A percentile compares a stretch with the other conserved stretches of the same genome.
These are phyloP conservation scores for Cervus canadensis DNA, from an alignment of 2,113 vertebrate genomes.

Conservation along the genomic window DNA sequence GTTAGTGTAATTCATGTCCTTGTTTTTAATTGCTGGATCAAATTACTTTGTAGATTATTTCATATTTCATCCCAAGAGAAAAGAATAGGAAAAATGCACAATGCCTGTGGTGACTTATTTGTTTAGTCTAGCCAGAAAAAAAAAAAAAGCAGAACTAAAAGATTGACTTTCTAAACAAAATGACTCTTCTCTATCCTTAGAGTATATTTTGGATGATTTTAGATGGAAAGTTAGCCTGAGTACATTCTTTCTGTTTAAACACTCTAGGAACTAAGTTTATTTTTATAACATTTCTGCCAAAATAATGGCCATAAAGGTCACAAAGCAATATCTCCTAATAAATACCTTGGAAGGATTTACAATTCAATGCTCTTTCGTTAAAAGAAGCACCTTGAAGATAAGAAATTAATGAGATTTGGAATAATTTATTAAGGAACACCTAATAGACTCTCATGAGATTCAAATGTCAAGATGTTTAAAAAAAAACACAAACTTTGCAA, in stretches of 20 bases:
- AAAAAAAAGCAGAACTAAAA: slow-evolving; percentile 48
- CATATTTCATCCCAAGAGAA: slow-evolving; percentile 60
- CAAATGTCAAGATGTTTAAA: slow-evolving; percentile 72
- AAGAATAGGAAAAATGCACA: slow-evolving; percentile 65
- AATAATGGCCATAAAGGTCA: slow-evolving; percentile 72
- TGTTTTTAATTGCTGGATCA: slow-evolving; percentile 78
- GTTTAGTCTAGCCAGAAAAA: slow-evolving; percentile 35
- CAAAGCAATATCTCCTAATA: slow-evolving; percentile 57
- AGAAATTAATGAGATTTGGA: slow-evolving; percentile 72
- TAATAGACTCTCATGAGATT: slow-evolving; percentile 60
- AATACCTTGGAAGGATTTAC: slow-evolving; percentile 66
- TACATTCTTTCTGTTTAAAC: slow-evolving; percentile 67
- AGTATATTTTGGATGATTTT: slow-evolving; percentile 58
- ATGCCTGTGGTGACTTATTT: slow-evolving; percentile 73
- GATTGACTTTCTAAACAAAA: slow-evolving; percentile 71
- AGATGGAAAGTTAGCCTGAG: slow-evolving; percentile 61
- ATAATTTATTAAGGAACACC: slow-evolving; percentile 65
- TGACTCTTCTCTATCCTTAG: slow-evolving; percentile 51
- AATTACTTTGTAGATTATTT: slow-evolving; percentile 78
- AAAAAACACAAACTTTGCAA: slow-evolving; percentile 57
- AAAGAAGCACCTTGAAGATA: slow-evolving; percentile 57
- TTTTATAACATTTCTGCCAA: slow-evolving; percentile 68
- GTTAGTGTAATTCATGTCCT: slow-evolving; percentile 75
- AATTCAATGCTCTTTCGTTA: slow-evolving; percentile 50
- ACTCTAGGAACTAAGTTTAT: slow-evolving; percentile 67